Evolutionary conservation across 2,888 invertebrate species (phyloP).

Genomic region (Disparrhopalites patrizii): DNA sequence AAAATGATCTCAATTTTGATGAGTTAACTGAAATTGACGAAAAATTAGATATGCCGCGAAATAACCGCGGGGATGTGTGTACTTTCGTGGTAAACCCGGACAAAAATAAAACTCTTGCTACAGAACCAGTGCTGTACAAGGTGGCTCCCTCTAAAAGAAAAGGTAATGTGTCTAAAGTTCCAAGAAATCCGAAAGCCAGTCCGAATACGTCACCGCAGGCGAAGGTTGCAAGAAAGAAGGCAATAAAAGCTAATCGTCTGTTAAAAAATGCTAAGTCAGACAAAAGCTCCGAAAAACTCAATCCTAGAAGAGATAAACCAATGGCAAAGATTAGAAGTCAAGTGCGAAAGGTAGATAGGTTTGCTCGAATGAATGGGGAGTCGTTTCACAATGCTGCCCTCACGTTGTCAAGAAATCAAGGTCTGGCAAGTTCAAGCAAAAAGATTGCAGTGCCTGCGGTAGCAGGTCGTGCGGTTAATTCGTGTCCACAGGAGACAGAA

Average conservation of each 20-base stretch:
- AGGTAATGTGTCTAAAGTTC: not conserved
- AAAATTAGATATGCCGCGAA: slow-evolving; percentile 3
- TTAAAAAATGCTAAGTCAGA: not conserved
- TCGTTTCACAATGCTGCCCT: slow-evolving; percentile 18
- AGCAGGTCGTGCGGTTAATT: not conserved
- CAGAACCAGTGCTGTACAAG: not conserved
- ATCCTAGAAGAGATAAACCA: slow-evolving; percentile 21
- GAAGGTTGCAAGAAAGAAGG: slow-evolving; percentile 8
- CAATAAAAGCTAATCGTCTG: not conserved
- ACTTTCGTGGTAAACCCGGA: not conserved
- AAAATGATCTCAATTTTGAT: slow-evolving; percentile 18
- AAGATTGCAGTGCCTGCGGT: not conserved
- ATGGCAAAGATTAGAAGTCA: slow-evolving; percentile 19
- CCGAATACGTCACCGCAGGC: not conserved
- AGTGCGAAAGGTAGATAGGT: slow-evolving; percentile 4
- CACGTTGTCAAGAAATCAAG: slow-evolving; percentile 5
- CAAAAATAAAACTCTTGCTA: not conserved
- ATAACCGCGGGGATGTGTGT: not conserved
- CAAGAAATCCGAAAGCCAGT: not conserved
- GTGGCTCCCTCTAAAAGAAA: not conserved
- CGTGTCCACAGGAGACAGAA: not conserved
- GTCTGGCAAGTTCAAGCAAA: not conserved
- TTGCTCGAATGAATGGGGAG: slow-evolving; percentile 13
- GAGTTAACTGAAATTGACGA: slow-evolving; percentile 9
- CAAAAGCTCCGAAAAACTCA: slow-evolving; percentile 6